Percentiles rank a stretch among this genome's conserved stretches.
phyloP scores from a whole-genome alignment of 2,888 invertebrate genomes.

The Fabriciana adippe region DNA sequence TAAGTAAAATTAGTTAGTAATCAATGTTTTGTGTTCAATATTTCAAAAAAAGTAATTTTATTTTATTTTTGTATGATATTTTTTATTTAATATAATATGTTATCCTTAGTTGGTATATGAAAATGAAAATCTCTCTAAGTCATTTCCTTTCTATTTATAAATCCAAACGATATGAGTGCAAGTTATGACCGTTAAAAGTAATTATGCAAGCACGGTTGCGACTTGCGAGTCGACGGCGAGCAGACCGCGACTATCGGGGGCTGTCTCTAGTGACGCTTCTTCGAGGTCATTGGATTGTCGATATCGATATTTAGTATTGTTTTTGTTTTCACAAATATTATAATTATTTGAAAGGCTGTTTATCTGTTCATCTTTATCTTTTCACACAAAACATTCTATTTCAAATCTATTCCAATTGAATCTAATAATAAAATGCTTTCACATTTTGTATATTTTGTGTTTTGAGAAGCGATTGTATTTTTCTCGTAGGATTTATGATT shows the following conservation, averaged over 20 bases:
- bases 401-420: too few species aligned
- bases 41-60: too few species aligned
- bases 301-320: slow-evolving; percentile 54
- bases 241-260: slow-evolving; percentile 54
- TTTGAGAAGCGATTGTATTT: too few species aligned
- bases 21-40: too few species aligned
- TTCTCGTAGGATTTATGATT: too few species aligned
- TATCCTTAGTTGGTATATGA: neutral
- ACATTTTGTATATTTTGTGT: too few species aligned
- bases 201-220: slow-evolving; percentile 70
- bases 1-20: too few species aligned
- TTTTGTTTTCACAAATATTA: slow-evolving; percentile 16
- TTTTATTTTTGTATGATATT: too few species aligned
- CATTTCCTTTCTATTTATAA: slow-evolving; percentile 32
- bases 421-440: neutral
- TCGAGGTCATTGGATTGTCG: slow-evolving; percentile 67
- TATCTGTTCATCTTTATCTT: neutral
- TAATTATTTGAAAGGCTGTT: neutral
- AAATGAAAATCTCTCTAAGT: slow-evolving; percentile 17
- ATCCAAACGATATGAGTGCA: slow-evolving; percentile 25
- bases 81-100: too few species aligned
- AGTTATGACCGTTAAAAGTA: slow-evolving; percentile 57
- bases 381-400: too few species aligned
- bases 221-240: slow-evolving; percentile 50
- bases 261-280: slow-evolving; percentile 50